These are phyloP conservation scores for Denticeps clupeoides DNA, from an alignment of 2,797 vertebrate species.

Conservation along the genomic window DNA sequence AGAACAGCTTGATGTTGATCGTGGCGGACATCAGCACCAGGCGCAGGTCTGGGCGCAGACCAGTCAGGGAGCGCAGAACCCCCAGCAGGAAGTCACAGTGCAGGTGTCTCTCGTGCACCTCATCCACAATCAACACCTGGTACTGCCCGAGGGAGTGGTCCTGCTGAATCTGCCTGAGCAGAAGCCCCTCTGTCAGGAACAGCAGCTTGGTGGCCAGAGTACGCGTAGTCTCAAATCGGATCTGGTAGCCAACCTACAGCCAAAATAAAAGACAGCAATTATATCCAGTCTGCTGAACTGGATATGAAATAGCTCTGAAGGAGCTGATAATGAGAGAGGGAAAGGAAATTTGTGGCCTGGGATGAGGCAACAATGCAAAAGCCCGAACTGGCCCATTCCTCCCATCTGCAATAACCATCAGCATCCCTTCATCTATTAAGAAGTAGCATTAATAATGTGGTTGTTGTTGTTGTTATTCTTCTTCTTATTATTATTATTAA, in stretches of 20 bases:
- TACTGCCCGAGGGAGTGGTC: slow-evolving; percentile 62
- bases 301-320: too few relatives aligned
- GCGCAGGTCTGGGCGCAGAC: slow-evolving; percentile 56
- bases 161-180: slow-evolving; percentile 78
- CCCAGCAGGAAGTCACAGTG: slow-evolving; percentile 84
- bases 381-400: too few relatives aligned
- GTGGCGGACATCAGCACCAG: slow-evolving; percentile 91
- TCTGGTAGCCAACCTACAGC: slow-evolving; percentile 80
- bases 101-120: slow-evolving; percentile 86
- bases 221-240: slow-evolving; percentile 81
- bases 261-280: neutral
- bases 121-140: slow-evolving; percentile 73
- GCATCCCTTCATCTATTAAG: too few relatives aligned
- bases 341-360: too few relatives aligned
- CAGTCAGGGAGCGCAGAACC: slow-evolving; percentile 64
- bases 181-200: slow-evolving; percentile 83
- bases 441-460: too few relatives aligned
- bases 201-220: slow-evolving; percentile 67
- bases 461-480: too few relatives aligned
- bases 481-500: too few relatives aligned
- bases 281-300: too few relatives aligned
- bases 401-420: too few relatives aligned
- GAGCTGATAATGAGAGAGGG: too few relatives aligned
- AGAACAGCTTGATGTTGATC: slow-evolving; percentile 85
- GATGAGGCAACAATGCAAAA: too few relatives aligned